Base-by-base conservation (phyloP, 2,797 vertebrate genomes). In the Platyrinchus mystaceus region DNA sequence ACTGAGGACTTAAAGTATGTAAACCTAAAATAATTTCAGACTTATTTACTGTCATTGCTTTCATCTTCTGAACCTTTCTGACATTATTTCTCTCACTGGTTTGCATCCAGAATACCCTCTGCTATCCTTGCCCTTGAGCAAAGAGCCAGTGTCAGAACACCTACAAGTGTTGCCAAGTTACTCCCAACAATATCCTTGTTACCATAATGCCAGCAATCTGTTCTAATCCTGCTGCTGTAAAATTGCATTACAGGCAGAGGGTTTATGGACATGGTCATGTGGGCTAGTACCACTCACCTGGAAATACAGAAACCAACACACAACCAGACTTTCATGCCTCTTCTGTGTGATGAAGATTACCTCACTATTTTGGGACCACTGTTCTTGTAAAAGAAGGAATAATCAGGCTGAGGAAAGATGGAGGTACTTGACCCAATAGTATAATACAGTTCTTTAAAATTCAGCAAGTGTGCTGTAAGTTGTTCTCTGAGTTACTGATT, bases 81-180 rank as follows among this genome's bases (percentile, higher is more conserved):
- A 97, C 93, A 95, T 94, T 94, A 95, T 93, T 97, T 96, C 90
- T 97, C 83, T 95, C 70, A 84, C 47, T 93, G 93, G 83, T 97
- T 96, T 82, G 70, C 83, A 84, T 97, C 96, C 95, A 95, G 94
- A 96, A 96, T 93, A 93, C 93, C 93, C 89, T 96, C 84, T 62
- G 47, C 79, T 97, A 93, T 97, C 96, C 96, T 97, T 98, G 98
- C 96, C 98, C 98, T 98, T 98, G 97, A 98, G 97, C 92, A 96
- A 97, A 96, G 87, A 97, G 94, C 93, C 95, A 96, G 96, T 79
- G 30, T 98, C 97, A 97, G 95, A 98, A 97, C 96, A 97, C 95
- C 95, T 97, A 73, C 5, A 24, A 97, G 81, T 75, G 81, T 84
- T 98, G 97, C 98, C 97, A 98, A 98, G 95, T 92, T 97, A 95